Conservation (phyloP, 1,140 invertebrate species). For the Phymorhynchus buccinoides region DNA sequence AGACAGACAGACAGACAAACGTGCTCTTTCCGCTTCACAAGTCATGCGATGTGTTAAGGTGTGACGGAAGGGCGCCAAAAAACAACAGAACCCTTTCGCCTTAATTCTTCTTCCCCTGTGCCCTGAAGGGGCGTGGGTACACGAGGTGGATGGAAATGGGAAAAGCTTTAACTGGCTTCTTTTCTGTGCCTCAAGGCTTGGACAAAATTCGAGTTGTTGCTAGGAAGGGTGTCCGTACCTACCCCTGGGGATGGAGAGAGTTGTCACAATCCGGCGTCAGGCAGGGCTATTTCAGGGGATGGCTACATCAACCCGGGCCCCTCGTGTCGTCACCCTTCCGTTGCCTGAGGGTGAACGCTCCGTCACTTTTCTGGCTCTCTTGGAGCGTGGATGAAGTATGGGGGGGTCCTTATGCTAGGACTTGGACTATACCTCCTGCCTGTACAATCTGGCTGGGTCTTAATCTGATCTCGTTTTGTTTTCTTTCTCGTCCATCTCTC, state of each 20-base stretch:
- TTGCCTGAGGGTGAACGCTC: neutral
- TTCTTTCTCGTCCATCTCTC: too few species aligned
- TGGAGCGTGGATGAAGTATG: neutral
- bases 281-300: neutral
- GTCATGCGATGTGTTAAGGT: neutral
- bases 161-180: neutral
- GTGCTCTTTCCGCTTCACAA: neutral
- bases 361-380: neutral
- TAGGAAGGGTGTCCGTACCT: neutral
- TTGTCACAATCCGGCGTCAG: neutral
- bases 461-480: too few species aligned
- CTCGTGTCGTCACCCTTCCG: neutral
- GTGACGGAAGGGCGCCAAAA: neutral
- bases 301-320: neutral
- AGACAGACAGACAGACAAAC: too few species aligned
- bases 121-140: neutral
- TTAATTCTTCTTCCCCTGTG: neutral
- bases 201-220: neutral
- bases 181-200: neutral
- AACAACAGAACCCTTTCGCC: neutral
- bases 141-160: neutral
- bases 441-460: too few species aligned
- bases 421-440: too few species aligned
- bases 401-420: too few species aligned
- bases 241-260: neutral